These are phyloP conservation scores for Drosophila willistoni DNA, from an alignment of 1,140 invertebrate genomes.

Conservation along the genomic window DNA sequence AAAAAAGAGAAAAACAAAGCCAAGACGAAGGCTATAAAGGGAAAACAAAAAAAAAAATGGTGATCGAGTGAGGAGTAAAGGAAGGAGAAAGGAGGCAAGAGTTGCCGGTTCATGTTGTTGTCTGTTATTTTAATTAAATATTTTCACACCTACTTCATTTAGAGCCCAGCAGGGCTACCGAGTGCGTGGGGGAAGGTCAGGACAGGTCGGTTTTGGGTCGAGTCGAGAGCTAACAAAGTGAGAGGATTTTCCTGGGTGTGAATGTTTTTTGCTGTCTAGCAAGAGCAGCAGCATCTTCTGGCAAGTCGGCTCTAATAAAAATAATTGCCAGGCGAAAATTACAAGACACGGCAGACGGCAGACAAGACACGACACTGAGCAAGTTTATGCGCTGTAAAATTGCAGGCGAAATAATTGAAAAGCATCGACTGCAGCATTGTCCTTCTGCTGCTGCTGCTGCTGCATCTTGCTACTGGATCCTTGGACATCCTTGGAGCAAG, in stretches of 20 bases:
- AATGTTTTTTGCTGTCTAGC: conserved; percentile 63
- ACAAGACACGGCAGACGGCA: conserved; percentile 53
- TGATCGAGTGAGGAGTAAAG: neutral
- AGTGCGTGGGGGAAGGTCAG: neutral
- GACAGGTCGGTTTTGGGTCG: conserved; percentile 23
- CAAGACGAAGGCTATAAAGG: conserved; percentile 2
- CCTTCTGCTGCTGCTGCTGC: conserved; percentile 24
- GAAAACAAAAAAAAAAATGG: conserved; percentile 1
- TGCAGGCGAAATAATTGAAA: conserved; percentile 80
- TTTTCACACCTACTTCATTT: conserved; percentile 78
- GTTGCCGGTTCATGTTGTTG: conserved; percentile 43
- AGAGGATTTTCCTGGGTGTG: conserved; percentile 49
- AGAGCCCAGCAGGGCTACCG: conserved; percentile 10
- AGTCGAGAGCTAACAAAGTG: conserved; percentile 2
- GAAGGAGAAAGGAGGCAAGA: conserved; percentile 18
- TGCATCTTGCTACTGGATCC: conserved; percentile 17
- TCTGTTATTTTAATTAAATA: conserved; percentile 82
- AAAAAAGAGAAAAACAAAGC: neutral
- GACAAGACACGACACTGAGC: conserved; percentile 30
- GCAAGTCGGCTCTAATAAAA: conserved; percentile 64
- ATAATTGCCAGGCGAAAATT: conserved; percentile 72
- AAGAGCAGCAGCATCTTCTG: neutral
- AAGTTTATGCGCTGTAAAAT: conserved; percentile 75
- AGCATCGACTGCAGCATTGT: conserved; percentile 66
- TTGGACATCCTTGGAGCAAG: conserved; percentile 24